Evolutionary conservation across 2,113 vertebrate genomes (phyloP).

Genomic region (Trichechus manatus): DNA sequence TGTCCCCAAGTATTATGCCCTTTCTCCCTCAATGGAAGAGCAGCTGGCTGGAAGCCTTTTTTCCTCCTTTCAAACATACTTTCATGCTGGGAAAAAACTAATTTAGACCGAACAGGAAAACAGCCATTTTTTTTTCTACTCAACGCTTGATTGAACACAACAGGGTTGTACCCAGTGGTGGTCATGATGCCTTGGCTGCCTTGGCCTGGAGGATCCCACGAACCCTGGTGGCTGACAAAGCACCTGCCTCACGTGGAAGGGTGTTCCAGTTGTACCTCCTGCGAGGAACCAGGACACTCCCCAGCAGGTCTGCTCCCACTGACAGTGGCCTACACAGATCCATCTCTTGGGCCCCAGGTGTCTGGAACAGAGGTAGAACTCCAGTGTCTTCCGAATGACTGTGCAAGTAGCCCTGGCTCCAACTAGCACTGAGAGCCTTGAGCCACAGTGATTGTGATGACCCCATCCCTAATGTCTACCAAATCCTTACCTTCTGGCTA

Average conservation of each 20-base stretch:
- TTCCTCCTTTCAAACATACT: neutral
- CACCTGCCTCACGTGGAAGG: accelerated
- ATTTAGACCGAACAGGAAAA: neutral
- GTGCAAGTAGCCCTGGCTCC: neutral
- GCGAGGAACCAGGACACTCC: neutral
- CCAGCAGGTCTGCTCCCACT: neutral
- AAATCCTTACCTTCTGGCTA: neutral
- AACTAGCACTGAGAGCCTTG: accelerated
- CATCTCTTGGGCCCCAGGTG: neutral
- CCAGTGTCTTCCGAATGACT: neutral
- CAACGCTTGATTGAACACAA: neutral
- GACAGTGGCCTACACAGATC: neutral
- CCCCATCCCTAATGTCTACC: neutral
- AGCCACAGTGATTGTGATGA: neutral
- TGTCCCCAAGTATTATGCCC: neutral
- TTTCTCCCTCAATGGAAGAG: neutral
- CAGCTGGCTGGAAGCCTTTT: neutral
- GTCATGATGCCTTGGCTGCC: neutral
- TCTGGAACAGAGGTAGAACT: neutral
- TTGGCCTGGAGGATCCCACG: neutral
- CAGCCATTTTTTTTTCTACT: neutral
- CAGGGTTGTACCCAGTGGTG: neutral
- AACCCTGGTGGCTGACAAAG: neutral
- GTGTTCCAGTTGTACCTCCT: neutral
- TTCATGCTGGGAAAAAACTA: neutral